Evolutionary conservation across 2,888 invertebrate genomes (phyloP).

Genomic region (Eupithecia inturbata): DNA sequence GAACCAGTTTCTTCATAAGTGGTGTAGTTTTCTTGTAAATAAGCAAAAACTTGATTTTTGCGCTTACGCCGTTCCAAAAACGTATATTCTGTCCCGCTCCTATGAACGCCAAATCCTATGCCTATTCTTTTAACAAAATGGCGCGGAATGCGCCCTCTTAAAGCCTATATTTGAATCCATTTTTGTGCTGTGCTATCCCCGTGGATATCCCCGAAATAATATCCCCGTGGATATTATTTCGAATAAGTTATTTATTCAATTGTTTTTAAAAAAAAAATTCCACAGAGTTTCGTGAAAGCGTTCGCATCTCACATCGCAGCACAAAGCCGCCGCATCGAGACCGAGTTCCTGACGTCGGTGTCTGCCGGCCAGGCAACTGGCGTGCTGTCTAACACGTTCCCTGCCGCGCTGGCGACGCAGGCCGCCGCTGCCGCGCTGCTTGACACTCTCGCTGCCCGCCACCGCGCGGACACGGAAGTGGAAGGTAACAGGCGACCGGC

Average conservation of each 20-base stretch:
- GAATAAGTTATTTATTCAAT: neutral
- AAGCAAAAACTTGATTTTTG: too few relatives aligned
- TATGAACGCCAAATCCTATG: too few relatives aligned
- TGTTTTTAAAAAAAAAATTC: neutral
- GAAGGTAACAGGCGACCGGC: constrained; percentile 45
- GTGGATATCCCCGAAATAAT: too few relatives aligned
- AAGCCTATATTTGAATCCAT: too few relatives aligned
- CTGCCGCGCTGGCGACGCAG: constrained; percentile 64
- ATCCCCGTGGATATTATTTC: too few relatives aligned
- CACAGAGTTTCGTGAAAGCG: constrained; percentile 61
- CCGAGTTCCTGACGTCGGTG: constrained; percentile 55
- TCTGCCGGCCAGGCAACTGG: constrained; percentile 55
- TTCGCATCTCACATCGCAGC: constrained; percentile 57
- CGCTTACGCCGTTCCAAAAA: too few relatives aligned
- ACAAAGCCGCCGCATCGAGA: constrained; percentile 68
- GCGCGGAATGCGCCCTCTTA: too few relatives aligned
- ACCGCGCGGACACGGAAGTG: constrained; percentile 36
- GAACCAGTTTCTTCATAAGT: too few relatives aligned
- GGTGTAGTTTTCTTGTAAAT: too few relatives aligned
- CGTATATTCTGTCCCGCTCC: too few relatives aligned
- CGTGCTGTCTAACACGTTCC: constrained; percentile 66
- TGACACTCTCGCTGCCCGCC: constrained; percentile 51
- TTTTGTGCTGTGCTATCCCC: too few relatives aligned
- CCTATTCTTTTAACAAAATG: too few relatives aligned
- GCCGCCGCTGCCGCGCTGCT: constrained; percentile 57